Base-by-base conservation (phyloP, 2,888 invertebrate species). In the Allacma fusca region DNA sequence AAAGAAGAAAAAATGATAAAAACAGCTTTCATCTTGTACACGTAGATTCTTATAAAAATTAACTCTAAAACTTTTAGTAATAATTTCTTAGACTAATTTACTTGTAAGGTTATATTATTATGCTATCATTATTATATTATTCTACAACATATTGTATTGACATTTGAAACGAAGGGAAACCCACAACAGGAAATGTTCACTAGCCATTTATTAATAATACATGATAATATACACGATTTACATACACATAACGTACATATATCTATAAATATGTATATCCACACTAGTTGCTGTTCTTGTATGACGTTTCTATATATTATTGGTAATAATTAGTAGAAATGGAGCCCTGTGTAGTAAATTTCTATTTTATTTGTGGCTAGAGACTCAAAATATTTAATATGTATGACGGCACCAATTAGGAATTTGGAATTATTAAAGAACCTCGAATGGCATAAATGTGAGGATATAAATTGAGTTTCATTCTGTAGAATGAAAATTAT, bases 1-100 rank as follows among this genome's bases (percentile, higher is more conserved):
- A 71, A 71, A 71, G n/a, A 34, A 59, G 19, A 29, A 57, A 72
- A 34, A 34, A 28, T 1, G 29, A 24, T 29, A 28, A 67, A 67
- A 67, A 67, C n/a, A 67, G 28, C 29, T 74, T 74, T 74, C 74
- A 74, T 67, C 74, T 74, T 74, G 74, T 74, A 74, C 68, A 68
- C 74, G 67, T 74, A 65, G 65, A 67, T 65, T 65, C 74, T 74
- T 74, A 64, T 68, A 40, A 19, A 34, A 40, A 5, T 7, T 23
- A 28, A 68, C 23, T 40, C 13, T 40, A 21, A 68, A 34, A 68
- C 4, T 1, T 21, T 40, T 68, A 28, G 43, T 43, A 34, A 40
- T 23, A 21, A 40, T 43, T 68, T 67, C 21, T 26, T 67, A 21
- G 28, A 29, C 29, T 29, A 67, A 67, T 24, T 62, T 62, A 62